Evolutionary conservation across 2,113 vertebrate genomes (phyloP).

Genomic region (Dicaeum eximium): DNA sequence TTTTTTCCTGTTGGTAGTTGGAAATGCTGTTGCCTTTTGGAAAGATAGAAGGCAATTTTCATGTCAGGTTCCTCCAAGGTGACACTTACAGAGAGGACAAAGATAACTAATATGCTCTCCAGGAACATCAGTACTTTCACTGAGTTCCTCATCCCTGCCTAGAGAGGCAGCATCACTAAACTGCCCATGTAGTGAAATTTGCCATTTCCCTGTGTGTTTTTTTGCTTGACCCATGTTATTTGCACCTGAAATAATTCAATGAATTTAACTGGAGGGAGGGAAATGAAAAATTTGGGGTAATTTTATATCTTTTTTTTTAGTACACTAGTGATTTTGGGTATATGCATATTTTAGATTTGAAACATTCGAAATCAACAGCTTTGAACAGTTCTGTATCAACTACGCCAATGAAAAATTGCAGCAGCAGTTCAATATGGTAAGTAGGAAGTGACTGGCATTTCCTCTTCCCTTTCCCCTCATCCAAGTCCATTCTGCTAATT

Average conservation of each 20-base stretch:
- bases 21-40: not conserved
- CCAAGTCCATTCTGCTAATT: slow-evolving; percentile 37
- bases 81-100: not conserved
- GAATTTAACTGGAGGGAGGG: not conserved
- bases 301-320: not conserved
- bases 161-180: not conserved
- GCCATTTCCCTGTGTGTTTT: not conserved
- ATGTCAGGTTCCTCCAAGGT: not conserved
- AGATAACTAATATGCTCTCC: not conserved
- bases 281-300: not conserved
- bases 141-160: not conserved
- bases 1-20: not conserved
- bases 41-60: not conserved
- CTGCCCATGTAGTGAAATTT: not conserved
- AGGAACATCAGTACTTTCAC: not conserved
- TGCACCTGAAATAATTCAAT: not conserved
- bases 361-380: slow-evolving; percentile 99
- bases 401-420: slow-evolving; percentile 99
- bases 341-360: slow-evolving; percentile 85
- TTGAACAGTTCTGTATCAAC: slow-evolving; percentile 99
- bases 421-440: slow-evolving; percentile 99
- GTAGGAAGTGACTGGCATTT: slow-evolving; percentile 63
- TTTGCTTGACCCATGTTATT: not conserved
- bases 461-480: slow-evolving; percentile 23
- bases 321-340: slow-evolving; percentile 1